Evolutionary conservation across 2,888 invertebrate species (phyloP).

Genomic region (Ophioninae sp.): DNA sequence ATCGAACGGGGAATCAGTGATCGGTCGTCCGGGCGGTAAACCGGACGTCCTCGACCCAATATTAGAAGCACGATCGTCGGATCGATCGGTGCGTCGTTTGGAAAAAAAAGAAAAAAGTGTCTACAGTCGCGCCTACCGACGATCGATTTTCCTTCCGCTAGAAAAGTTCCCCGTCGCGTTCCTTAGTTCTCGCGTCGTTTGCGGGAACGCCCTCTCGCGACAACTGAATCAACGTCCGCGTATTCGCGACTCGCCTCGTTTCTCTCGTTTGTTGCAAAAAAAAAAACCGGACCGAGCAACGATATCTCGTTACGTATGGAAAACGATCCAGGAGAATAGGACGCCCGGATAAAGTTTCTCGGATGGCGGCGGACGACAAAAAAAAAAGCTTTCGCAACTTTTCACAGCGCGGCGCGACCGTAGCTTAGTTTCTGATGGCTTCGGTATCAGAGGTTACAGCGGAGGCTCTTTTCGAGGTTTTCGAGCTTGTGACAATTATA

Average conservation of each 20-base stretch:
- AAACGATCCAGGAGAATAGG: constrained; percentile 22
- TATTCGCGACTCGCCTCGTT: constrained; percentile 2
- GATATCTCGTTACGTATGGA: constrained; percentile 50
- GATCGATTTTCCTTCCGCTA: constrained; percentile 6
- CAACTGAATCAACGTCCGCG: not conserved
- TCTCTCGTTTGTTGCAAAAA: not conserved
- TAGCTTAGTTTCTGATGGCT: not conserved
- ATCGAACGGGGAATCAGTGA: constrained; percentile 30
- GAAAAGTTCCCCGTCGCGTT: too few species aligned
- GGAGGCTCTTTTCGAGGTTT: too few species aligned
- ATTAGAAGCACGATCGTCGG: constrained; percentile 41
- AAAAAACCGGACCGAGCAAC: constrained; percentile 9
- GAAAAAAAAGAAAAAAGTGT: too few species aligned
- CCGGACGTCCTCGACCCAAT: constrained; percentile 65
- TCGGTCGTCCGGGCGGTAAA: constrained; percentile 58
- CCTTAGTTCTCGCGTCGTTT: too few species aligned
- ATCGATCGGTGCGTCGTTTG: too few species aligned
- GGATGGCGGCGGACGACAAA: constrained; percentile 16
- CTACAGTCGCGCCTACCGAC: too few species aligned
- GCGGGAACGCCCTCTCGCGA: not conserved
- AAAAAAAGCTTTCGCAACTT: constrained; percentile 38
- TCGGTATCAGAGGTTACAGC: too few species aligned
- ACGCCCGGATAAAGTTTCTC: constrained; percentile 53
- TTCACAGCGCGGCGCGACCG: not conserved
- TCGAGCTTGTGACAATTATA: too few species aligned